phyloP scores from a whole-genome alignment of 1,140 invertebrate genomes.

The Heliconius himera region DNA sequence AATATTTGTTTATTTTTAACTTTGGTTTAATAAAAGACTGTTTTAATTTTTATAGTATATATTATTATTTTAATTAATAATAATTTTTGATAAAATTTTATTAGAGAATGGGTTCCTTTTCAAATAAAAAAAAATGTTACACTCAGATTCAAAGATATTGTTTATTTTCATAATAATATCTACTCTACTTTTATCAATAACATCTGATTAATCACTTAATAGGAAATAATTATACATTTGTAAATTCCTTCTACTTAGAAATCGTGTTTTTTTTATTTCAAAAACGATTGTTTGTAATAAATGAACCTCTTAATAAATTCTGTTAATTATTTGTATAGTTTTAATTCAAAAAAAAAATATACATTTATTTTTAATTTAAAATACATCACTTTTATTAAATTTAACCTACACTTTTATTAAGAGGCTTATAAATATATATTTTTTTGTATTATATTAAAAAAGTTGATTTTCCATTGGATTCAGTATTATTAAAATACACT shows the following conservation, averaged over 20 bases:
- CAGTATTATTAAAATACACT: conserved; percentile 35
- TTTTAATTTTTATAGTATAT: not conserved
- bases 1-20: not conserved
- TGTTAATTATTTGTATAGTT: too few species aligned
- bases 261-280: too few species aligned
- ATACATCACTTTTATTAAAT: not conserved
- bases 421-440: not conserved
- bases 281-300: too few species aligned
- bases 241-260: too few species aligned
- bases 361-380: not conserved
- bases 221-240: too few species aligned
- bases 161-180: too few species aligned
- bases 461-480: conserved; percentile 8
- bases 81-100: not conserved
- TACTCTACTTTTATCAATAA: too few species aligned
- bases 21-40: conserved; percentile 8
- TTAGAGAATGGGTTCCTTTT: not conserved
- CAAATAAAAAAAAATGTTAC: not conserved
- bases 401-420: not conserved
- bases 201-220: too few species aligned
- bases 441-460: not conserved
- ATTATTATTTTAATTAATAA: too few species aligned
- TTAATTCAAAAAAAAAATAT: too few species aligned
- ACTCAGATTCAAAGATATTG: too few species aligned
- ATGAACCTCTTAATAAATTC: too few species aligned